phyloP scores from a whole-genome alignment of 2,888 invertebrate species.

The Piscicola geometra region DNA sequence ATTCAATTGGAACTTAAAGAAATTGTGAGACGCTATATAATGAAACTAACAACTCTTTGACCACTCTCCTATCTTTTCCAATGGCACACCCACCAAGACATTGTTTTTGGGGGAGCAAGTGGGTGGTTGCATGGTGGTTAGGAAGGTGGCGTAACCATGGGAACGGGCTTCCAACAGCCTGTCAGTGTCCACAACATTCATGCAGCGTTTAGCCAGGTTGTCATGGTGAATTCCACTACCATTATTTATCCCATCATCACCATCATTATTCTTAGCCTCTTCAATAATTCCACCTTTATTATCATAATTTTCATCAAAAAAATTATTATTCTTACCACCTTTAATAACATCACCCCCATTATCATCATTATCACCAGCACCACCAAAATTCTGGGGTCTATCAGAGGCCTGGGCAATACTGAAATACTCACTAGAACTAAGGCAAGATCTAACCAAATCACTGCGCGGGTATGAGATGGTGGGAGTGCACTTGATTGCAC shows the following conservation, averaged over 20 bases:
- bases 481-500: conserved; percentile 75
- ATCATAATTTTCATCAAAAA: conserved; percentile 59
- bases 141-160: conserved; percentile 69
- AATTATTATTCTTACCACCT: not conserved
- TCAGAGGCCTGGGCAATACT: conserved; percentile 84
- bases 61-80: not conserved
- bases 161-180: conserved; percentile 71
- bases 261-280: no score
- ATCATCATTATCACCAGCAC: conserved; percentile 13
- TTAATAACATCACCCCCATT: not conserved
- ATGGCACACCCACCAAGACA: conserved; percentile 65
- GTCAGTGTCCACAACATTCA: conserved; percentile 83
- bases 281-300: no score
- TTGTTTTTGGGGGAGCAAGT: conserved; percentile 89
- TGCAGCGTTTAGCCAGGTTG: conserved; percentile 70
- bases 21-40: no score
- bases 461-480: conserved; percentile 78
- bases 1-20: no score
- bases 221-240: not conserved
- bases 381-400: conserved; percentile 38
- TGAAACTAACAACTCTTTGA: no score
- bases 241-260: not conserved
- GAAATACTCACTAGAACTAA: conserved; percentile 63
- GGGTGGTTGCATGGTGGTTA: conserved; percentile 73
- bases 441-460: conserved; percentile 45